Base-by-base conservation (phyloP, 1,140 invertebrate species). In the Drosophila biarmipes region DNA sequence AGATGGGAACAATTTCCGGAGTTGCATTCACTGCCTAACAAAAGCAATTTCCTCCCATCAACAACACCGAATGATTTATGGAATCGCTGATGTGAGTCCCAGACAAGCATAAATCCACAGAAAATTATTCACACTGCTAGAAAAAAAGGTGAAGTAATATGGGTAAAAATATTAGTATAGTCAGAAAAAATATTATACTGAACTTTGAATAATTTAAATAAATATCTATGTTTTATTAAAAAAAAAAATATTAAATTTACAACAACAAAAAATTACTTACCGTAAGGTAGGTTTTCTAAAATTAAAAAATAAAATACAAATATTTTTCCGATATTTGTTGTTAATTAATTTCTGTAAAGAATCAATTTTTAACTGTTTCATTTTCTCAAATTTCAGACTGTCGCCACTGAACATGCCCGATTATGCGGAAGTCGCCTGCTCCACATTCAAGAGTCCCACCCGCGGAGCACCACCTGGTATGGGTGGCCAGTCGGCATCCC, bases 361-460 rank as follows among this genome's bases (percentile, higher is more conserved):
- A 62, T 58, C 45, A 55, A 63, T 74, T 78, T 71, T 86, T 68
- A 86, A 86, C 67, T 59, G 77, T 49, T 57, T 56, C 14, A 10
- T 7, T 27, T 17, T 2, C 37, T 42, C 40, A 19, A 15, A 46
- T 77, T 81, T 48, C 77, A 92, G 91, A 68, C 86, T 92, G 21
- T 91, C 91, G 46, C 91, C 90, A 17, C 67, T 92, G 61, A 92
- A 92, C 67, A 92, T 92, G 82, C 92, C 92, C 29, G 93, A 93
- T 81, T 93, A 93, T 75, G 93, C 93, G 61, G 93, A 93, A 90
- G 93, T 93, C 42, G 92, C 91, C 71, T 92, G 91, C 75, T 92
- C 91, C 71, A 91, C 91, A 80, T 92, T 92, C 77, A 92, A 92
- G 87, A 90, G 82, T 55, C 87, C 91, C 40, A 82, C 86, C 68